Evolutionary conservation across 37 sponge, comb jelly and placozoan species (phyloP).

Genomic region (Aphrocallistes beatrix): DNA sequence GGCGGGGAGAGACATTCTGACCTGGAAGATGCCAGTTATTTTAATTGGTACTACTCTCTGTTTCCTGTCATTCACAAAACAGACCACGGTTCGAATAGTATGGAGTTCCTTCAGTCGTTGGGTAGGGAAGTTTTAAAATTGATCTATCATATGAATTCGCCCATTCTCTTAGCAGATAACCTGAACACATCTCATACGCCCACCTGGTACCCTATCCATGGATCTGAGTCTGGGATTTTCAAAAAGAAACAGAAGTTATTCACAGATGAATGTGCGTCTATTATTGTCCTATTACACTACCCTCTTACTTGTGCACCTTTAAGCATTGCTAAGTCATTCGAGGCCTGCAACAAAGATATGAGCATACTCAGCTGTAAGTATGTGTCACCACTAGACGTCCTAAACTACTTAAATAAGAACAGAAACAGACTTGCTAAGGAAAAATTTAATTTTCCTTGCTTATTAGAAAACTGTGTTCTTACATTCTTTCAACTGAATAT

Average conservation of each 20-base stretch:
- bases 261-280: not conserved
- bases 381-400: not conserved
- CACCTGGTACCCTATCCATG: not conserved
- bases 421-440: not conserved
- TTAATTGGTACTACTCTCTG: conserved; percentile 12
- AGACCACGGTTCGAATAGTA: not conserved
- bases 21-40: not conserved
- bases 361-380: not conserved
- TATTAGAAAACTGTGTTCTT: not conserved
- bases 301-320: not conserved
- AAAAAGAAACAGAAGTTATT: not conserved
- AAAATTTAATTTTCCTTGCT: not conserved
- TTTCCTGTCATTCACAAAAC: not conserved
- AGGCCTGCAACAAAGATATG: not conserved
- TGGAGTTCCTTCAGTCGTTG: not conserved
- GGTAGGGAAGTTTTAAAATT: not conserved
- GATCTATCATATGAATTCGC: not conserved
- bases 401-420: not conserved
- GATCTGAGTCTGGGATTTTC: not conserved
- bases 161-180: not conserved
- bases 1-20: not conserved
- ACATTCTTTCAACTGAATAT: not conserved
- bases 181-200: not conserved
- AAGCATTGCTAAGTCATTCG: not conserved
- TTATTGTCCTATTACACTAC: not conserved